Evolutionary conservation across 2,888 invertebrate species (phyloP).

Genomic region (Lapara coniferarum): DNA sequence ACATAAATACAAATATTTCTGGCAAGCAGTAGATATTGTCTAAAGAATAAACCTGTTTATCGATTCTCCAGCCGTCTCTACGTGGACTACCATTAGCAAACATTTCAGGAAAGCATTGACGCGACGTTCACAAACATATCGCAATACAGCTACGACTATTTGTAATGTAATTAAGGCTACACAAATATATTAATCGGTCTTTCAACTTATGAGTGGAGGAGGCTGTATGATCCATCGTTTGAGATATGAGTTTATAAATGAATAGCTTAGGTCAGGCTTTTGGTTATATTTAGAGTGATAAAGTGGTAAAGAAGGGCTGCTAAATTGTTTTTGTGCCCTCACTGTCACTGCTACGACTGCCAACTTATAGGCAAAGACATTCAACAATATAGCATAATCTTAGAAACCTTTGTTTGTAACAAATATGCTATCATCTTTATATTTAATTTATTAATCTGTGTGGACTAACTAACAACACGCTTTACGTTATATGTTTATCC

Average conservation of each 20-base stretch:
- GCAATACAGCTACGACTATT: conserved; percentile 63
- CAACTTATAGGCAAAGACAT: too few species aligned
- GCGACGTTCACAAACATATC: conserved; percentile 61
- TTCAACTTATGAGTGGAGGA: conserved; percentile 57
- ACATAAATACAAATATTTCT: background rate
- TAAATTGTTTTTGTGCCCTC: too few species aligned
- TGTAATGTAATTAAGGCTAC: conserved; percentile 75
- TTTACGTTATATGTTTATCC: too few species aligned
- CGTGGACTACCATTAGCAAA: conserved; percentile 41
- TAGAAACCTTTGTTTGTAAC: too few species aligned
- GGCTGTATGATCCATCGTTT: conserved; percentile 12
- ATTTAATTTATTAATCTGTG: too few species aligned
- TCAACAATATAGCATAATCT: too few species aligned
- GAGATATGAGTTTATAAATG: background rate
- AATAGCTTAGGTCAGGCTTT: background rate
- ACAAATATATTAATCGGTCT: conserved; percentile 71
- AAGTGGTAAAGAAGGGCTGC: too few species aligned
- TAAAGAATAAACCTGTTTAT: conserved; percentile 16
- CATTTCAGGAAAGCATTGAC: conserved; percentile 40
- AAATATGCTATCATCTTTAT: too few species aligned
- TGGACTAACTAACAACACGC: too few species aligned
- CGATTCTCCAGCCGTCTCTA: conserved; percentile 5
- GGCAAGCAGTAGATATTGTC: background rate
- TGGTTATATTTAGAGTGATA: background rate
- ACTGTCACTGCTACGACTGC: too few species aligned